Conservation (phyloP, 2,113 vertebrate genomes). For the Otus sunia region DNA sequence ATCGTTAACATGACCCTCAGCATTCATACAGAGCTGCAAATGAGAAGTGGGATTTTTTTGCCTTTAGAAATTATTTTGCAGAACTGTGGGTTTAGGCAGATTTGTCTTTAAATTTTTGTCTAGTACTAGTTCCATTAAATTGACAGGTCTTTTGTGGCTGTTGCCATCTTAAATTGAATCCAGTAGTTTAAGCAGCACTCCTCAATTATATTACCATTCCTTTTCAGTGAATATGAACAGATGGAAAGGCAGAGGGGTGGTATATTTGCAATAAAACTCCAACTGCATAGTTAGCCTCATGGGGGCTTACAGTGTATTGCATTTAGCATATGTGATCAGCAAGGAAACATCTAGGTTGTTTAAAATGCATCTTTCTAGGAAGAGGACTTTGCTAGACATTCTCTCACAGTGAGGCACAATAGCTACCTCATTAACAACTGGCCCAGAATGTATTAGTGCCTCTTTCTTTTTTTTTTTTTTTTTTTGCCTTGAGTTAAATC, state of each 20-base stretch:
- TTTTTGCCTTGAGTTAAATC: not conserved
- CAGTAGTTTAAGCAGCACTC: conserved; percentile 31
- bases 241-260: conserved; percentile 54
- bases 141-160: conserved; percentile 9
- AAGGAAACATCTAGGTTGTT: not conserved
- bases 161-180: conserved; percentile 38
- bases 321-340: conserved; percentile 17
- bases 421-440: not conserved
- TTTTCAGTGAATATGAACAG: conserved; percentile 57
- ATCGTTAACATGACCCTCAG: not conserved
- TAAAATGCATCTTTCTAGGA: conserved; percentile 5
- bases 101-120: not conserved
- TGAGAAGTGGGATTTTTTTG: not conserved
- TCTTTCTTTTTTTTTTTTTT: not conserved
- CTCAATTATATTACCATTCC: conserved; percentile 38
- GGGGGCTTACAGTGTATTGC: not conserved
- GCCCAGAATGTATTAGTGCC: not conserved
- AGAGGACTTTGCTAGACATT: not conserved
- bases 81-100: not conserved
- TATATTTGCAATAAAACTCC: conserved; percentile 71
- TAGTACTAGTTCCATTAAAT: not conserved
- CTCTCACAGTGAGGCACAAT: not conserved
- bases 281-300: conserved; percentile 38
- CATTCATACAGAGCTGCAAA: not conserved
- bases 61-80: not conserved